Conservation (phyloP, 1,140 invertebrate species). For the Pogonomyrmex californicus region DNA sequence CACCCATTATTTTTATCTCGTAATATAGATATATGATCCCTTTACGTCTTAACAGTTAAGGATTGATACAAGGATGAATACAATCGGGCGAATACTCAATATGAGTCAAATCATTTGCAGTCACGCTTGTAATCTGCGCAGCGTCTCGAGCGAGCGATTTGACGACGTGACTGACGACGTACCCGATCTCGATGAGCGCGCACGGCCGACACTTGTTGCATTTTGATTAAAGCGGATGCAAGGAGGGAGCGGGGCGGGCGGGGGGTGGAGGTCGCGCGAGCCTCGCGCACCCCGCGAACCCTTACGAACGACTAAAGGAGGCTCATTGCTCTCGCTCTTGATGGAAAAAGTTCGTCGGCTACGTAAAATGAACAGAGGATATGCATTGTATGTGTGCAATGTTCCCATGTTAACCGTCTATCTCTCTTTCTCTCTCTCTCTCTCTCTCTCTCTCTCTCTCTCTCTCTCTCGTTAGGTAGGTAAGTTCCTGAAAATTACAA, state of each 20-base stretch:
- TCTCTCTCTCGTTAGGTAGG: slow-evolving; percentile 57
- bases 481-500: slow-evolving; percentile 51
- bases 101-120: slow-evolving; percentile 35
- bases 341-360: slow-evolving; percentile 77
- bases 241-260: slow-evolving; percentile 54
- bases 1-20: slow-evolving; percentile 20
- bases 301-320: slow-evolving; percentile 27
- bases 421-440: too few relatives aligned
- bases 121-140: slow-evolving; percentile 13
- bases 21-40: slow-evolving; percentile 42
- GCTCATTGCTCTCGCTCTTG: slow-evolving; percentile 57
- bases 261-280: slow-evolving; percentile 54
- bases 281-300: slow-evolving; percentile 53
- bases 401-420: slow-evolving; percentile 82
- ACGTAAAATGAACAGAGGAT: slow-evolving; percentile 83
- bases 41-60: slow-evolving; percentile 27
- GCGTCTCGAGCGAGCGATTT: slow-evolving; percentile 19
- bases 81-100: slow-evolving; percentile 32
- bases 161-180: slow-evolving; percentile 41
- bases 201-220: slow-evolving; percentile 62
- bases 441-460: too few relatives aligned
- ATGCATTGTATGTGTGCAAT: slow-evolving; percentile 84
- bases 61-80: slow-evolving; percentile 31
- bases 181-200: slow-evolving; percentile 57
- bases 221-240: slow-evolving; percentile 82